phyloP scores from a whole-genome alignment of 2,113 vertebrate genomes.

The Stictonetta naevosa region DNA sequence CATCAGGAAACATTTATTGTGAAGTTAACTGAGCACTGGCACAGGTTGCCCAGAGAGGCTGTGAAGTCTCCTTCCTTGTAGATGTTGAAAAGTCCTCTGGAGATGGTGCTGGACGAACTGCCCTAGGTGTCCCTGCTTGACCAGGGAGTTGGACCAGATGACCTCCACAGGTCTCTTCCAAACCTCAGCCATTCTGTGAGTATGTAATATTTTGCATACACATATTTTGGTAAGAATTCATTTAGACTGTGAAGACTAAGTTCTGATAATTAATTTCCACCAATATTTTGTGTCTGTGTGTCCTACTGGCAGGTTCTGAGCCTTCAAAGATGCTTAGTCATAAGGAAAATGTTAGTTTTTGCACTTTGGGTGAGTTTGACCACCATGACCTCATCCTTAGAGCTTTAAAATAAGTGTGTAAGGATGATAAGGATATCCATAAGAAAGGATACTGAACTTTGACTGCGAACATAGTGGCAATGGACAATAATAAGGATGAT shows the following conservation, averaged over 20 bases:
- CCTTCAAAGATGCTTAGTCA: background rate
- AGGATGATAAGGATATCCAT: background rate
- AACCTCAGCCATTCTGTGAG: background rate
- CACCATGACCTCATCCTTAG: background rate
- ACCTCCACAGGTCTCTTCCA: background rate
- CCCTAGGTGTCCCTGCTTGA: background rate
- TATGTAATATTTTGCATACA: background rate
- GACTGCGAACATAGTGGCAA: background rate
- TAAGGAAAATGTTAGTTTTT: background rate
- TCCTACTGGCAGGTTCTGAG: background rate
- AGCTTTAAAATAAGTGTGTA: background rate
- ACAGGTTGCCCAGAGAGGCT: no score
- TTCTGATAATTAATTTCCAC: background rate
- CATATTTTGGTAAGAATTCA: background rate
- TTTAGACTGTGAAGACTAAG: background rate
- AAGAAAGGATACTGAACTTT: background rate
- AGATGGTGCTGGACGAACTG: background rate
- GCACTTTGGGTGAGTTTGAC: background rate
- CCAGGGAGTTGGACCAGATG: background rate
- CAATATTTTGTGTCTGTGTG: background rate
- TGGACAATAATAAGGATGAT: background rate
- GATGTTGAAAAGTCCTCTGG: background rate
- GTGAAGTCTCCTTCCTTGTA: background rate
- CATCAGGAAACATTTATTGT: background rate
- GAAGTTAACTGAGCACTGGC: no score